Evolutionary conservation across 2,113 vertebrate genomes (phyloP), one percentile per base, ranked within the genome.

Genomic region (Channa maculata): DNA sequence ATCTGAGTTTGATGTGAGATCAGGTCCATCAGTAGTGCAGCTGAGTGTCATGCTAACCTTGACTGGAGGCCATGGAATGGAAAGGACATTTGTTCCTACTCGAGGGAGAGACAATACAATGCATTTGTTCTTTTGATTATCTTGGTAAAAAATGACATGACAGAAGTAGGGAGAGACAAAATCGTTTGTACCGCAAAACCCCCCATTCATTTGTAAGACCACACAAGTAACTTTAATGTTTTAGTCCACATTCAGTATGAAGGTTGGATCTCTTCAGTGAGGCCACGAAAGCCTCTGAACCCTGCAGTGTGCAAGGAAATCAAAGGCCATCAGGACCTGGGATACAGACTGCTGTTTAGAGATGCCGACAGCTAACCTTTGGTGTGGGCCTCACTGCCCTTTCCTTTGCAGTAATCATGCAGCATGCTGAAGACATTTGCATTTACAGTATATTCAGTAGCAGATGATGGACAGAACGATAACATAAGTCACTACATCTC

Each of bases 301-400:
- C 90, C 84, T 72, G 74, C 87, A 43, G 90, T 44, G 89, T 82
- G 84, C 65, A 80, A 75, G 73, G 49, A 86, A 92, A 89, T 83
- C 79, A 90, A 91, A 92, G 75, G 84, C 79, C 37, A 63, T 84
- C 64, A 74, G 51, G 53, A 79, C 82, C 77, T 78, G 69, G 59
- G 72, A 78, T 83, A 73, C 77, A 64, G 58, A 79, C 64, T 70
- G 80, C 78, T 75, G 86, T 92, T 91, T 90, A 87, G 82, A 90
- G 86, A 88, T 71, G 73, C 70, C 57, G 82, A 91, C 91, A 91
- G 92, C 85, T 93, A 92, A 92, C 91, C 91, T 93, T 94, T 93
- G 89, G 64, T 84, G 84, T 79, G 73, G 86, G 86, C 77, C 77
- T 88, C 58, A 78, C 83, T 91, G 88, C 86, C 86, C 91, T 92